These are phyloP conservation scores for Leptodactylus fuscus DNA, from an alignment of 2,113 vertebrate genomes.

Conservation along the genomic window DNA sequence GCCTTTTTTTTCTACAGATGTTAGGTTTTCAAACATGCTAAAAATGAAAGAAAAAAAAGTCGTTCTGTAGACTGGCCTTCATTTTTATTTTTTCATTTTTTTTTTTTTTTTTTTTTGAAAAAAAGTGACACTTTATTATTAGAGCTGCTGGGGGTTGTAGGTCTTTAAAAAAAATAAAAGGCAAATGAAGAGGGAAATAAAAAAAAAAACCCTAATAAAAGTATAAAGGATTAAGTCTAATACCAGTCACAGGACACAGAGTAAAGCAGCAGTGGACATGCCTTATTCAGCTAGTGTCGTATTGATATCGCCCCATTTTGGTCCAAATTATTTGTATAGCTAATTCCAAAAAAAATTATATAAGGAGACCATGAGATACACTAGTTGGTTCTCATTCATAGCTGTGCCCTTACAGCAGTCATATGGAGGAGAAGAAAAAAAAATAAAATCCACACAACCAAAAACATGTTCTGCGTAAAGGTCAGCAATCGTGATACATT, in stretches of 20 bases:
- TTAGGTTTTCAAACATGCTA: slow-evolving; percentile 42
- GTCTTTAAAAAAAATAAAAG: background rate
- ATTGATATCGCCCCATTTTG: background rate
- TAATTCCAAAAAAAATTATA: background rate
- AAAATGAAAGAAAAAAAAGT: slow-evolving; percentile 27
- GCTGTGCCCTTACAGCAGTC: background rate
- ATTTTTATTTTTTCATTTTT: too few relatives aligned
- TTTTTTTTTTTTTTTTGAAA: too few relatives aligned
- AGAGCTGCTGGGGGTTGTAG: background rate
- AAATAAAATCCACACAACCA: too few relatives aligned
- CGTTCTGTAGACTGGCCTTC: slow-evolving; percentile 26
- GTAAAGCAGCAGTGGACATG: slow-evolving; percentile 29
- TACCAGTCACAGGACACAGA: slow-evolving; percentile 14
- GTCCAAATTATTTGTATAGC: slow-evolving; percentile 30
- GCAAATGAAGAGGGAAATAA: background rate
- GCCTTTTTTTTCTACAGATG: slow-evolving; percentile 9
- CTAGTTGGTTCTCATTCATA: background rate
- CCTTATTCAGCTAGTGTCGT: background rate
- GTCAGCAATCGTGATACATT: background rate
- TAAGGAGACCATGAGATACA: background rate
- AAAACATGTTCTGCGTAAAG: background rate
- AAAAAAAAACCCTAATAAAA: background rate
- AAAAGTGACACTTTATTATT: background rate
- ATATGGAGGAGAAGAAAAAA: too few relatives aligned
- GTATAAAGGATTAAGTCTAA: slow-evolving; percentile 10